Evolutionary conservation across 2,113 vertebrate genomes (phyloP).

Genomic region (Cynoglossus semilaevis): DNA sequence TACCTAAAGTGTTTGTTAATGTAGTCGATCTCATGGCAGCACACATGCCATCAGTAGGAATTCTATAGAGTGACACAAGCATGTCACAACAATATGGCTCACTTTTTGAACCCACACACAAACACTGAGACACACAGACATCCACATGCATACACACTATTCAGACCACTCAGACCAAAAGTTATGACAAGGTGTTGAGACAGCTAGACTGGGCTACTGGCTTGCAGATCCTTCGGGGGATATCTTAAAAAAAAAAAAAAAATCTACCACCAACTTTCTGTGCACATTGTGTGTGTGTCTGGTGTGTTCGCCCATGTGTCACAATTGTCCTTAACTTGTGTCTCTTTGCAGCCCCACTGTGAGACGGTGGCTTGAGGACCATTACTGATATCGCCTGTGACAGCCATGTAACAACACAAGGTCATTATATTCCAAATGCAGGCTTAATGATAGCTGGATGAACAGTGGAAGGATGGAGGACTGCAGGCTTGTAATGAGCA

Average conservation of each 20-base stretch:
- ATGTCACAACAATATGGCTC: slow-evolving; percentile 62
- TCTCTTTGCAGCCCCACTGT: slow-evolving; percentile 47
- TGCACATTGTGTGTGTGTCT: slow-evolving; percentile 8
- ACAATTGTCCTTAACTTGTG: slow-evolving; percentile 39
- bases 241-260: slow-evolving; percentile 35
- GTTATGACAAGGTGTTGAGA: slow-evolving; percentile 58
- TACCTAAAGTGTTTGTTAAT: too few relatives aligned
- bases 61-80: too few relatives aligned
- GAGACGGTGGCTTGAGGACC: slow-evolving; percentile 71
- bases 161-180: slow-evolving; percentile 22
- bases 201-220: slow-evolving; percentile 44
- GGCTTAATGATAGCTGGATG: slow-evolving; percentile 58
- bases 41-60: too few relatives aligned
- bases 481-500: slow-evolving; percentile 49
- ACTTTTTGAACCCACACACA: slow-evolving; percentile 7
- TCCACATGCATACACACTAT: background rate
- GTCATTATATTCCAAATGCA: slow-evolving; percentile 66
- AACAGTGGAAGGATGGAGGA: slow-evolving; percentile 40
- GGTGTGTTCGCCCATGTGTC: background rate
- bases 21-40: too few relatives aligned
- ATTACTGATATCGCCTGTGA: slow-evolving; percentile 74
- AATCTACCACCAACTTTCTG: slow-evolving; percentile 36
- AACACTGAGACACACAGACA: background rate
- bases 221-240: slow-evolving; percentile 48
- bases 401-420: slow-evolving; percentile 68